Evolutionary conservation across 2,888 invertebrate genomes (phyloP), one percentile per base, ranked within the genome.

Genomic region (Rhyacophila evoluta): DNA sequence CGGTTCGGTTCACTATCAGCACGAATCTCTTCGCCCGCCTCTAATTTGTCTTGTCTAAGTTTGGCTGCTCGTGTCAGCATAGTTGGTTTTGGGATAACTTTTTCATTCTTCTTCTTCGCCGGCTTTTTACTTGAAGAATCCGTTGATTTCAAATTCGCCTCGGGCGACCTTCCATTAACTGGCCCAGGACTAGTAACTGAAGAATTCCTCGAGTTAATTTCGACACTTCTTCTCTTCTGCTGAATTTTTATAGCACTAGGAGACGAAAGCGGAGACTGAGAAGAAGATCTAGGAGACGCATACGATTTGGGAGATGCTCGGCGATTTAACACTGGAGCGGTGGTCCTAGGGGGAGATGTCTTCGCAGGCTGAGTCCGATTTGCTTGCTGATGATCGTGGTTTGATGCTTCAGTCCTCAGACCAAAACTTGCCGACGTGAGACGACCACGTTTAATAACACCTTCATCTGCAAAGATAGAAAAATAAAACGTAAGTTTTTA

Each of bases 361-460:
- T 41, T 25, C 15, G 55, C 28, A 36, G 27, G 74, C 12, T 28
- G n/a, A 2, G 75, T 12, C 25, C 71, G 29, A 15, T 10, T 33
- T 15, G 72, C 72, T 25, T 72, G 72, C 10, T 36, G 68, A 12
- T 68, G 28, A 19, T 76, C 79, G 29, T 10, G 11, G n/a, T 28
- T 82, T 33, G 69, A 36, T 83, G 85, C 86, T 82, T 86, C 85
- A 11, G 84, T 84, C 1, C 86, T 86, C 37, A 86, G 84, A 75
- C 86, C 75, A n/a, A 84, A 84, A 73, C 86, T 85, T 0, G 86
- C 84, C 85, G 87, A 84, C 36, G 86, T 86, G 79, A 86, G 86
- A 6, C 86, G 85, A 37, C 87, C 85, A 5, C 87, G 84, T 67
- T 86, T 85, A 25, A 83, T 82, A 1, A 85, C 85, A 29, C 86